Evolutionary conservation across 37 sponge, comb jelly and placozoan species (phyloP).

Genomic region (Eunapius fragilis): DNA sequence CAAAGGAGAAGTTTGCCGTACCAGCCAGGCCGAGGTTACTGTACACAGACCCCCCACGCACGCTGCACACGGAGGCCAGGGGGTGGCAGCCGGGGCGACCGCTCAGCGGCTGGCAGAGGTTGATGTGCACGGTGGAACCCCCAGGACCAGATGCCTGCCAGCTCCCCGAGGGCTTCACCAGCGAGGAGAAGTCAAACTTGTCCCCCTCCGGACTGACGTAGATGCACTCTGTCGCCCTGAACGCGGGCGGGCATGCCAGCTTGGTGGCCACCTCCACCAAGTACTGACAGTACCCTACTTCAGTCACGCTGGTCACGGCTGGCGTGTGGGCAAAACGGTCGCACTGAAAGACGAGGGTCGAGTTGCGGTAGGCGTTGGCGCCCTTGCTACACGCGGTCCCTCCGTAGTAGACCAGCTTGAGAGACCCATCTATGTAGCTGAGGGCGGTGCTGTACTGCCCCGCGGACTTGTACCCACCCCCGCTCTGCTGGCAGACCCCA

Average conservation of each 20-base stretch:
- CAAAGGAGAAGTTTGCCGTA: slow-evolving; percentile 1
- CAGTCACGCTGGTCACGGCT: slow-evolving; percentile 24
- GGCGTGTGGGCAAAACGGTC: slow-evolving; percentile 38
- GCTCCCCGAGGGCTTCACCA: slow-evolving; percentile 31
- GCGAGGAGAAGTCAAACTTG: slow-evolving; percentile 45
- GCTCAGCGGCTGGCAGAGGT: slow-evolving; percentile 72
- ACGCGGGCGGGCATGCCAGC: slow-evolving; percentile 69
- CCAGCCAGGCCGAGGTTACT: slow-evolving; percentile 42
- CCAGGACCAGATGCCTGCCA: slow-evolving; percentile 47
- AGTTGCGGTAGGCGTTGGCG: neutral
- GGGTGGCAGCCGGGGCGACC: slow-evolving; percentile 45
- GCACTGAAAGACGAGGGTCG: slow-evolving; percentile 57
- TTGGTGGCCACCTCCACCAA: slow-evolving; percentile 44
- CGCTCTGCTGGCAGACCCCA: slow-evolving; percentile 49
- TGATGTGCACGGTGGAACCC: slow-evolving; percentile 53
- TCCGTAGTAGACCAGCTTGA: slow-evolving; percentile 28
- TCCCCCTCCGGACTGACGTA: neutral
- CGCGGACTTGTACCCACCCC: neutral
- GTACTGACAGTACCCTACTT: slow-evolving; percentile 61
- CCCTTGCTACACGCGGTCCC: slow-evolving; percentile 31
- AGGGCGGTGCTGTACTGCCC: slow-evolving; percentile 50
- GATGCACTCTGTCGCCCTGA: slow-evolving; percentile 48
- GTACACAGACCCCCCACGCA: neutral
- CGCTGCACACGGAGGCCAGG: slow-evolving; percentile 42
- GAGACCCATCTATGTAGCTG: slow-evolving; percentile 47